phyloP scores from a whole-genome alignment of 2,888 invertebrate species.

The Proisotoma minuta region DNA sequence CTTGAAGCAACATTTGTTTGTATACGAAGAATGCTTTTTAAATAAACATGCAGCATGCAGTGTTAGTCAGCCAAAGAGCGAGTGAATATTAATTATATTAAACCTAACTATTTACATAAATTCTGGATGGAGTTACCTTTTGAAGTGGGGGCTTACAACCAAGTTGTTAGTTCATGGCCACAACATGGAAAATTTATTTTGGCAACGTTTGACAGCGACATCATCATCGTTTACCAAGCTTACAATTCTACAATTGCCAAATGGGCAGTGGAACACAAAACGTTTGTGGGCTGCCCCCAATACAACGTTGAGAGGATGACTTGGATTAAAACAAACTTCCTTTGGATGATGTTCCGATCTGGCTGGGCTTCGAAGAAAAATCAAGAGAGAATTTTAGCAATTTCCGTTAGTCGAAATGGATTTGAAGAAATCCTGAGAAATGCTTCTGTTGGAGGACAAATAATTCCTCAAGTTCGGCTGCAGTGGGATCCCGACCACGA shows the following conservation, averaged over 20 bases:
- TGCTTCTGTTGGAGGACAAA: background rate
- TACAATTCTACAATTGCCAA: slow-evolving; percentile 27
- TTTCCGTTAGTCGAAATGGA: slow-evolving; percentile 22
- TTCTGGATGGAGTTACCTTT: slow-evolving; percentile 24
- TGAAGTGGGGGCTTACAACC: slow-evolving; percentile 20
- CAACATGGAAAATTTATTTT: slow-evolving; percentile 30
- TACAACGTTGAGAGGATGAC: slow-evolving; percentile 32
- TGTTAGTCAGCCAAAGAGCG: too few species aligned
- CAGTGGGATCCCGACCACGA: slow-evolving; percentile 44
- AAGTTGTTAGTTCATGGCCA: slow-evolving; percentile 26
- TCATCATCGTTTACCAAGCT: slow-evolving; percentile 33
- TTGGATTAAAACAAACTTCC: slow-evolving; percentile 39
- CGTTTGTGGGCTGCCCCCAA: slow-evolving; percentile 28
- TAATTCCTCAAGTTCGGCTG: slow-evolving; percentile 20
- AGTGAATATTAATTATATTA: too few species aligned
- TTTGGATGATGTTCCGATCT: slow-evolving; percentile 42
- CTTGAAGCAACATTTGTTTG: too few species aligned
- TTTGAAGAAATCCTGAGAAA: slow-evolving; percentile 31
- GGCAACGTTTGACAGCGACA: slow-evolving; percentile 13
- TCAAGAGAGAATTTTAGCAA: slow-evolving; percentile 36
- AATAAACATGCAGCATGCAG: too few species aligned
- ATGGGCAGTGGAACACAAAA: slow-evolving; percentile 23
- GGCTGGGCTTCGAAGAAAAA: slow-evolving; percentile 33
- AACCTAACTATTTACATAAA: too few species aligned
- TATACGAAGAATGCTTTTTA: too few species aligned